These are phyloP conservation scores for Tragelaphus eurycerus DNA, from an alignment of 2,797 vertebrate genomes.

Conservation along the genomic window DNA sequence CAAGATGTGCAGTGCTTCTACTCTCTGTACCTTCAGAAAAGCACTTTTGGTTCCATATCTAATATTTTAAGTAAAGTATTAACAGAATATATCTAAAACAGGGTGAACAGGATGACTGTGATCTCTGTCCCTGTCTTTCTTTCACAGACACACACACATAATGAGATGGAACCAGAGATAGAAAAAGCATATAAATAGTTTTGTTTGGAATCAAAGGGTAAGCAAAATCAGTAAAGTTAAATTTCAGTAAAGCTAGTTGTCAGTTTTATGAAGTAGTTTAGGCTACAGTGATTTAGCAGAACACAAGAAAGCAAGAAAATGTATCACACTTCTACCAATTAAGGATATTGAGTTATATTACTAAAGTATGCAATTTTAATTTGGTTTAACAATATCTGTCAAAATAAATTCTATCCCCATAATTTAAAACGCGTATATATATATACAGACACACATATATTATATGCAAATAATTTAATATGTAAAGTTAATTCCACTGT, in stretches of 20 bases:
- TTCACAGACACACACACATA: background rate
- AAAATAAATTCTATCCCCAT: background rate
- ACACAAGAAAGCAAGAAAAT: background rate
- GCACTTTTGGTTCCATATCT: background rate
- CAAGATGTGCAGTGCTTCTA: background rate
- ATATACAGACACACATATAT: background rate
- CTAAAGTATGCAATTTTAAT: background rate
- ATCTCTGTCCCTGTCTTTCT: background rate
- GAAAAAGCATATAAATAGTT: background rate
- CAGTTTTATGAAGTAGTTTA: background rate
- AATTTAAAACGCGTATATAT: background rate
- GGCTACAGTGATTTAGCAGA: too few species aligned
- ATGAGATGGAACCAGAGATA: background rate
- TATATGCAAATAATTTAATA: background rate
- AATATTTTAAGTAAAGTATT: slow-evolving; percentile 17
- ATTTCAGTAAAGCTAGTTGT: background rate
- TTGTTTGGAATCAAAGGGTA: background rate
- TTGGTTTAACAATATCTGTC: background rate
- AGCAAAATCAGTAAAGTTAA: background rate
- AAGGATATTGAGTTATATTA: background rate
- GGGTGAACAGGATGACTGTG: background rate
- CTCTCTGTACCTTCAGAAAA: background rate
- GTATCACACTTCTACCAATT: background rate
- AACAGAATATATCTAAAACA: background rate
- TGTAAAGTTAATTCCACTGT: background rate